Conservation (phyloP, 1,140 invertebrate genomes). For the Ladona fulva region DNA sequence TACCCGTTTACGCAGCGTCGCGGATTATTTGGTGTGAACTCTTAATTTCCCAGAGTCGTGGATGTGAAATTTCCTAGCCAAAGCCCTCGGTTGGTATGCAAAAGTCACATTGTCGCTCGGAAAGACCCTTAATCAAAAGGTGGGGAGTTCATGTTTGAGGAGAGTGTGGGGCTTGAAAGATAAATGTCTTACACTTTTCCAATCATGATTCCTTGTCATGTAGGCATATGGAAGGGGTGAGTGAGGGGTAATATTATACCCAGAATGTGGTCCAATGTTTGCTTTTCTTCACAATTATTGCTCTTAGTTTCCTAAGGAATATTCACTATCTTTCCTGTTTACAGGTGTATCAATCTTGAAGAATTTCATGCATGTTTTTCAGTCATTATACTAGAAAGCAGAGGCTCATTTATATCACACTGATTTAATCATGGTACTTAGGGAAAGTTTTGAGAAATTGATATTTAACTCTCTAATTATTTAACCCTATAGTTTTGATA, state of each 20-base stretch:
- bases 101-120: slow-evolving; percentile 7
- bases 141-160: not conserved
- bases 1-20: not conserved
- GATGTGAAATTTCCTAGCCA: not conserved
- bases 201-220: not conserved
- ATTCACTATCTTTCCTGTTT: no score
- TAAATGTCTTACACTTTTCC: not conserved
- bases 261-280: not conserved
- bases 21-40: not conserved
- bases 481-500: no score
- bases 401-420: no score
- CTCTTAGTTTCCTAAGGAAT: no score
- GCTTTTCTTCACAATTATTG: no score
- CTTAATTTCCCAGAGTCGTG: not conserved
- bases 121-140: not conserved
- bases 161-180: not conserved
- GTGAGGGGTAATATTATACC: not conserved
- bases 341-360: no score
- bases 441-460: no score
- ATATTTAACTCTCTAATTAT: no score
- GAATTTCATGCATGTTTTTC: no score
- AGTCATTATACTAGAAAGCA: no score
- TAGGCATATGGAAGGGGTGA: not conserved
- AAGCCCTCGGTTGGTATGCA: slow-evolving; percentile 1
- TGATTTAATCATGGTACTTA: no score